Base-by-base conservation (phyloP, 2,113 vertebrate genomes). In the Dinomys branickii region DNA sequence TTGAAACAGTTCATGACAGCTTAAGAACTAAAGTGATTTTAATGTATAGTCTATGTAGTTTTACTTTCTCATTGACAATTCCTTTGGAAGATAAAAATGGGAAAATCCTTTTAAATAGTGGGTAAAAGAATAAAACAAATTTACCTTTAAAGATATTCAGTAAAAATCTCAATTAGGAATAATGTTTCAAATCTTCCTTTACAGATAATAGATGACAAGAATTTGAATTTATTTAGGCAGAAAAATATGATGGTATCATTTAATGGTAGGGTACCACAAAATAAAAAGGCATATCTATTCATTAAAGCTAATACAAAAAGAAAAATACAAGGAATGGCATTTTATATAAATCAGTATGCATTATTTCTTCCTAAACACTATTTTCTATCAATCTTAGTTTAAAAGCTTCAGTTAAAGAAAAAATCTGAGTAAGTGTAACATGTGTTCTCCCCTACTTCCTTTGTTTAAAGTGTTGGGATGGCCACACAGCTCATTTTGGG, bases 21-120 rank as follows among this genome's bases (percentile, higher is more conserved):
- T 99, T 99, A 99, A 99, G 99, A 99, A 99, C 98, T 99, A 99
- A 99, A 99, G 99, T 98, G 99, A 99, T 99, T 99, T 99, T 99
- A 99, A 99, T 99, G 99, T 99, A 99, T 99, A 99, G 98, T 98
- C 99, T 98, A 98, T 94, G 98, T 98, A 98, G 99, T 99, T 99
- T 99, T 99, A 99, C 98, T 98, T 99, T 98, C 99, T 99, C 98
- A 99, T 98, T 99, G 99, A 99, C 98, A 99, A 99, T 99, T 98
- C 98, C 98, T 99, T 99, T 99, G 98, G 98, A 99, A 99, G 98
- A 99, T 99, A 99, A 99, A 99, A 99, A 99, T 98, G 99, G 98
- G 98, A 99, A 99, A 99, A 99, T 98, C 98, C 98, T 99, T 99
- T 99, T 99, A 99, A 99, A 99, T 99, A 99, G 98, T 98, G 97